Base-by-base conservation (phyloP, 2,797 vertebrate species). In the Pseudocheirus occidentalis region DNA sequence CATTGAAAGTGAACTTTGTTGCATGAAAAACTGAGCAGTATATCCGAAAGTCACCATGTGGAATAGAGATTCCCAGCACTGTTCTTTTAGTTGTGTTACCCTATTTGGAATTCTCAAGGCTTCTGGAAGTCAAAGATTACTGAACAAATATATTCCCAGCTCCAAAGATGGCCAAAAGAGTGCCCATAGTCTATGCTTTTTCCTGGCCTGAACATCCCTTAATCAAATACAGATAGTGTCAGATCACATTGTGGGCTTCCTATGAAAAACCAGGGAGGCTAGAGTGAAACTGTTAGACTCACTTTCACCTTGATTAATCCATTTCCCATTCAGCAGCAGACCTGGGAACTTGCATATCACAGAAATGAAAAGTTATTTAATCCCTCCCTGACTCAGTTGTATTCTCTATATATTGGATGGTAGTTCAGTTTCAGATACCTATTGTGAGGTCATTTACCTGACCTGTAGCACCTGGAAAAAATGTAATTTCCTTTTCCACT, bases 291-390 rank as follows among this genome's bases (percentile, higher is more conserved):
- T 96, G 57, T 92, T 92, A 53, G 94, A 96, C 58, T 97, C 0
- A 93, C 92, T 98, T 98, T 97, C 21, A 54, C 89, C 95, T 92
- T 91, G 46, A 95, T 92, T 95, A 81, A 94, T 58, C 50, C 90
- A 93, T 95, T n/a, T 91, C 34, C 92, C 81, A 93, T 90, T 95
- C 66, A 92, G 62, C 0, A 1, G 90, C 34, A 55, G 0, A 92
- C 57, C 92, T 50, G 95, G 90, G 92, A 0, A 1, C 54, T 0
- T 0, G 95, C 92, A 92, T 31, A 46, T 92, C 92, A 50, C 90
- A 54, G 29, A 81, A 34, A 93, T 90, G 66, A 94, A 46, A 11
- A 40, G 31, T 87, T n/a, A 89, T 11, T 55, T 29, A 58, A 57
- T 91, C 90, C 91, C 34, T 58, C 57, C 59, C 92, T 87, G n/a